Conservation (phyloP, 2,888 invertebrate genomes). For the Ichneumoninae sp. region DNA sequence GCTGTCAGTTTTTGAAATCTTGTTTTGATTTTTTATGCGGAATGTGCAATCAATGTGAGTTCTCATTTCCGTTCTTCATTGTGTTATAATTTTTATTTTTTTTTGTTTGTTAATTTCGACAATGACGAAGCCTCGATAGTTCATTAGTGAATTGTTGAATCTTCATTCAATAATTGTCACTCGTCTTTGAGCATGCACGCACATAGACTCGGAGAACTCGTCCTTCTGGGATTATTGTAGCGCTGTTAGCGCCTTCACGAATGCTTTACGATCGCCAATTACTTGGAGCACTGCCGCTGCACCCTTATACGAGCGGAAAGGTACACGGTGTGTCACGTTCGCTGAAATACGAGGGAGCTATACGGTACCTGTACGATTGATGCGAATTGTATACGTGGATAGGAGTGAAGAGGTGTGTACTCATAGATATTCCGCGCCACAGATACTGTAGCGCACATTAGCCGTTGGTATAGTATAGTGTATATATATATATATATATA, state of each 20-base stretch:
- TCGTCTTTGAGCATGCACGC: not conserved
- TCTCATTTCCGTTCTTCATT: not conserved
- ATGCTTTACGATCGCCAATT: constrained; percentile 81
- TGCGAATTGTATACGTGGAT: constrained; percentile 17
- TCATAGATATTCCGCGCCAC: constrained; percentile 25
- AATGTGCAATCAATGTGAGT: too few relatives aligned
- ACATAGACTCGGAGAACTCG: not conserved
- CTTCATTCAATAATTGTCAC: constrained; percentile 69
- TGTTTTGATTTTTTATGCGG: too few relatives aligned
- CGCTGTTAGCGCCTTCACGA: constrained; percentile 76
- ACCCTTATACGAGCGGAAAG: constrained; percentile 52
- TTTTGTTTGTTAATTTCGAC: not conserved
- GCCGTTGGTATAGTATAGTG: not conserved
- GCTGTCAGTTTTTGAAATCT: too few relatives aligned
- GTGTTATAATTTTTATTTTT: not conserved
- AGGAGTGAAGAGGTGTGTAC: constrained; percentile 29
- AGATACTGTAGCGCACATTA: constrained; percentile 15
- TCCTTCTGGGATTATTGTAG: constrained; percentile 64
- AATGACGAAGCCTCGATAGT: constrained; percentile 29
- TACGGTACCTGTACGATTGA: constrained; percentile 27
- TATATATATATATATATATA: too few relatives aligned
- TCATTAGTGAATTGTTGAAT: not conserved
- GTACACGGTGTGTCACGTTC: constrained; percentile 56
- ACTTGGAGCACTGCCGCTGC: constrained; percentile 68
- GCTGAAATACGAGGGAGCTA: constrained; percentile 63